Evolutionary conservation across 2,888 invertebrate species (phyloP).

Genomic region (Ectropis crepuscularia): DNA sequence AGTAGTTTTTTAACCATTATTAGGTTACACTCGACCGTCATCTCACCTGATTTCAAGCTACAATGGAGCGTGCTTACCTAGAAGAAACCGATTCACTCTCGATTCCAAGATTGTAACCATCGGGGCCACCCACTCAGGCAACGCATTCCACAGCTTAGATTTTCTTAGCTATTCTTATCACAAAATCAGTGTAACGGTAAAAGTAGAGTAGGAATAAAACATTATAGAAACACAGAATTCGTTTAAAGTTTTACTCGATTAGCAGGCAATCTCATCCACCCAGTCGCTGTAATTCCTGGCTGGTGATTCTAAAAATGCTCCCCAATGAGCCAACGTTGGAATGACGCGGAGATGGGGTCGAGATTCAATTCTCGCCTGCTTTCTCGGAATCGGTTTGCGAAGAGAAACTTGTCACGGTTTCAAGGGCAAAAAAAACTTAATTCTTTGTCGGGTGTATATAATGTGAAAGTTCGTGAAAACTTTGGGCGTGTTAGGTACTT

Average conservation of each 20-base stretch:
- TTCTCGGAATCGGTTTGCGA: constrained; percentile 9
- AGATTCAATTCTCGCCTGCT: constrained; percentile 31
- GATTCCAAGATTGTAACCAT: too few species aligned
- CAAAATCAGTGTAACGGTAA: not conserved
- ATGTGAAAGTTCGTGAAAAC: too few species aligned
- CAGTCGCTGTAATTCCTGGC: constrained; percentile 16
- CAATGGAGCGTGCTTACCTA: too few species aligned
- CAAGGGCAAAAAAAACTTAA: too few species aligned
- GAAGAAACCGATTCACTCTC: not conserved
- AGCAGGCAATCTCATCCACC: constrained; percentile 18
- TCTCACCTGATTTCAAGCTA: not conserved
- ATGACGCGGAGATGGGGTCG: constrained; percentile 30
- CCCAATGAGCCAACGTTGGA: constrained; percentile 23
- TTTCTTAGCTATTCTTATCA: too few species aligned
- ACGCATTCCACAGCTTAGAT: too few species aligned
- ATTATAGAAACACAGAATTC: constrained; percentile 5
- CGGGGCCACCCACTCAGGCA: too few species aligned
- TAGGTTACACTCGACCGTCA: not conserved
- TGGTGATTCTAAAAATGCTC: constrained; percentile 28
- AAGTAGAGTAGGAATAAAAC: constrained; percentile 1
- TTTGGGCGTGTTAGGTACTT: too few species aligned
- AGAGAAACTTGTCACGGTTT: not conserved
- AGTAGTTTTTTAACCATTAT: too few species aligned
- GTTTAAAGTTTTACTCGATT: constrained; percentile 21
- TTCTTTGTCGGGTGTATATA: too few species aligned